phyloP scores from a whole-genome alignment of 2,113 vertebrate genomes.

The Cochlearius cochlearius region DNA sequence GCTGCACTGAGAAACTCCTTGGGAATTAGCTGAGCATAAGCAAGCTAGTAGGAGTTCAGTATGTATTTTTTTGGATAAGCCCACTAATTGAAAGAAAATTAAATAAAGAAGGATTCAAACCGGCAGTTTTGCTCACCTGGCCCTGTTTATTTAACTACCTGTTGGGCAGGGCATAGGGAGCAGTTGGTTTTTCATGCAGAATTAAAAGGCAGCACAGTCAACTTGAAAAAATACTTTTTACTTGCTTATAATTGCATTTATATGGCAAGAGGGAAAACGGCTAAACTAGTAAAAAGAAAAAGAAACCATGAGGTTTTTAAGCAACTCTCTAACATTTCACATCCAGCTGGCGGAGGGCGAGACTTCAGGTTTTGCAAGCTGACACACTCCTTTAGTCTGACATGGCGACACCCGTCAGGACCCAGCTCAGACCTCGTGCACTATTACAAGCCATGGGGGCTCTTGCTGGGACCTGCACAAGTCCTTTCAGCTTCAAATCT shows the following conservation, averaged over 20 bases:
- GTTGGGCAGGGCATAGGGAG: background rate
- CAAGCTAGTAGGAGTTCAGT: background rate
- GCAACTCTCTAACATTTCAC: constrained; percentile 9
- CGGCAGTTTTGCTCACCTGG: background rate
- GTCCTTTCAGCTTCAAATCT: background rate
- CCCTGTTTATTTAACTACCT: constrained; percentile 6
- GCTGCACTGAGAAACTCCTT: background rate
- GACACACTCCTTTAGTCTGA: background rate
- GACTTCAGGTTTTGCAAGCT: constrained; percentile 25
- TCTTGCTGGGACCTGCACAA: background rate
- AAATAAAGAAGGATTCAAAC: constrained; percentile 45
- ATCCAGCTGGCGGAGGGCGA: background rate
- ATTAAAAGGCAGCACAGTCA: constrained; percentile 18
- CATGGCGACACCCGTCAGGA: background rate
- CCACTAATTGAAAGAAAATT: background rate
- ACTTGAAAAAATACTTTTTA: constrained; percentile 9
- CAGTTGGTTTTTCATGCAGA: background rate
- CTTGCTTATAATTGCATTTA: constrained; percentile 40
- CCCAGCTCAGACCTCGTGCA: background rate
- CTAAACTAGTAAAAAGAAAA: constrained; percentile 32
- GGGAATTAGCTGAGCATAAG: background rate
- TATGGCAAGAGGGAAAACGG: constrained; percentile 32
- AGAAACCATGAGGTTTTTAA: constrained; percentile 7
- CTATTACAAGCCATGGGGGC: background rate
- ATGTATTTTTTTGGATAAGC: background rate